Evolutionary conservation across 1,140 invertebrate species (phyloP).

Genomic region (Papilio glaucus): DNA sequence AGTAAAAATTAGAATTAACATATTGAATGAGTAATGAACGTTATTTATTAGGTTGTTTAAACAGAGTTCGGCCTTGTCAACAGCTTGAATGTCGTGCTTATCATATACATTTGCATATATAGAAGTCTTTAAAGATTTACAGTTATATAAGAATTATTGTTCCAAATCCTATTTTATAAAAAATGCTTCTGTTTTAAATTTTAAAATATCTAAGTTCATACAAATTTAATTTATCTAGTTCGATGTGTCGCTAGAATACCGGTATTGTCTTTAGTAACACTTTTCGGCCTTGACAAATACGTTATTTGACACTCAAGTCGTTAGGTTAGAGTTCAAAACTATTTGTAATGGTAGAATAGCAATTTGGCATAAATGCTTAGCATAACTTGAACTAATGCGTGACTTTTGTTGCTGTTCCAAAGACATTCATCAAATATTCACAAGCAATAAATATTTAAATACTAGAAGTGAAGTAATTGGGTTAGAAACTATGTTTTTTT

Average conservation of each 20-base stretch:
- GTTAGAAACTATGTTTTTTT: not conserved
- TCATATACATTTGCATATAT: conserved; percentile 57
- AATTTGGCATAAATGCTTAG: conserved; percentile 52
- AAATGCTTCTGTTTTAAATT: not conserved
- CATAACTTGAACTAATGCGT: conserved; percentile 20
- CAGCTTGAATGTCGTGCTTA: conserved; percentile 51
- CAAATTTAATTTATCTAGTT: not conserved
- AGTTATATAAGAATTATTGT: conserved; percentile 37
- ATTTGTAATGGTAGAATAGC: conserved; percentile 65
- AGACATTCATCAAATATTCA: conserved; percentile 11
- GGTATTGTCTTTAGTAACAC: conserved; percentile 19
- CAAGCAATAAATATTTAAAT: conserved; percentile 19
- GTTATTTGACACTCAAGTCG: conserved; percentile 48
- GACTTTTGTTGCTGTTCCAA: conserved; percentile 10
- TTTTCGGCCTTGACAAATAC: conserved; percentile 60
- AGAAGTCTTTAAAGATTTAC: conserved; percentile 35
- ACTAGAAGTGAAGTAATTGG: conserved; percentile 19
- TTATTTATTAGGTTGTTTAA: conserved; percentile 59
- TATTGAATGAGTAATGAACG: conserved; percentile 45
- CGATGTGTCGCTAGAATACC: not conserved
- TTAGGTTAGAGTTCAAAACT: conserved; percentile 70
- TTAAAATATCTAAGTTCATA: not conserved
- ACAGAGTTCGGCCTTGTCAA: conserved; percentile 59
- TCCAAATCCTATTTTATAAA: conserved; percentile 26
- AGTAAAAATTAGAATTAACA: conserved; percentile 44